phyloP scores from a whole-genome alignment of 2,888 invertebrate species.

The Agonopterix heracliana region DNA sequence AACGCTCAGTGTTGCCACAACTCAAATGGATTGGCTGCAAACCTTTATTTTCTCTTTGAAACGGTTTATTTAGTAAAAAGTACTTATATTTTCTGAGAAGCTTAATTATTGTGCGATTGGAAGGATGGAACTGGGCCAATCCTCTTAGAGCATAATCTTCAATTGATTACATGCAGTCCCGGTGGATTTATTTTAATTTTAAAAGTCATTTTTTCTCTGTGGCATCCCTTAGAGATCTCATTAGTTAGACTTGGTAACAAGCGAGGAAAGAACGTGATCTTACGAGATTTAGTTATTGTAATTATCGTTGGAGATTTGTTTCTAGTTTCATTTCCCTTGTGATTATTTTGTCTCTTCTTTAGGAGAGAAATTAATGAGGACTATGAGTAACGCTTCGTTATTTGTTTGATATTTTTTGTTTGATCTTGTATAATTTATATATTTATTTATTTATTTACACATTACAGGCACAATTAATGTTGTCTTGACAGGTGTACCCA shows the following conservation, averaged over 20 bases:
- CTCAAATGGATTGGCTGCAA: conserved; percentile 46
- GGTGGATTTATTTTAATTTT: conserved; percentile 53
- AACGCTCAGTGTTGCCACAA: conserved; percentile 38
- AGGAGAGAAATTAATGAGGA: background rate
- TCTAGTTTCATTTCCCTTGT: background rate
- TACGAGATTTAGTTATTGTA: conserved; percentile 6
- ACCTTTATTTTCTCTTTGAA: conserved; percentile 22
- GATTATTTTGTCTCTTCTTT: background rate
- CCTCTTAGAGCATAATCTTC: conserved; percentile 48
- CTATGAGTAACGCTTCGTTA: background rate
- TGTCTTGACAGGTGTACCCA: too few species aligned
- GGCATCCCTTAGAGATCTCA: conserved; percentile 49
- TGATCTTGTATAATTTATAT: too few species aligned
- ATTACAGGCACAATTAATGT: too few species aligned
- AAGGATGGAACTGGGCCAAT: conserved; percentile 26
- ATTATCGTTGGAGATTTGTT: conserved; percentile 2
- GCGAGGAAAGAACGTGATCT: conserved; percentile 21
- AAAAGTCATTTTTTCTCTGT: conserved; percentile 39
- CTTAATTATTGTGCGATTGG: conserved; percentile 27
- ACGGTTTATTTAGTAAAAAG: conserved; percentile 6
- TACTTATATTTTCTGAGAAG: conserved; percentile 17
- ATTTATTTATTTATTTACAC: too few species aligned
- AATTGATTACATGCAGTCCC: conserved; percentile 46
- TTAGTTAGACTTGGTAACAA: conserved; percentile 36
- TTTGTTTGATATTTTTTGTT: background rate